These are phyloP conservation scores for Ailurus styani DNA, from an alignment of 2,113 vertebrate genomes.

Conservation along the genomic window DNA sequence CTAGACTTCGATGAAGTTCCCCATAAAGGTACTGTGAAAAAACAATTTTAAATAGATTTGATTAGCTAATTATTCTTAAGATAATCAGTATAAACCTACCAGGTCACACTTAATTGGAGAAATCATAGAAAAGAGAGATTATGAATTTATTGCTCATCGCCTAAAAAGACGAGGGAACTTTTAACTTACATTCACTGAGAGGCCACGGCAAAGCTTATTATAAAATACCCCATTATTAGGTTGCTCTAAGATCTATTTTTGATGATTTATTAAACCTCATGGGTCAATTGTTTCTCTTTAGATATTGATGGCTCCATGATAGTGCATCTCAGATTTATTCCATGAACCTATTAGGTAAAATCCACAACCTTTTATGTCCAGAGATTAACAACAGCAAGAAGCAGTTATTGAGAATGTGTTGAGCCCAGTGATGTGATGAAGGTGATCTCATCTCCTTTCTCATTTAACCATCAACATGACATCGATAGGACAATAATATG, in stretches of 20 bases:
- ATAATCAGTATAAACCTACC: background rate
- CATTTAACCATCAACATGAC: background rate
- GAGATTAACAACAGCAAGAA: background rate
- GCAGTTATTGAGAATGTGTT: background rate
- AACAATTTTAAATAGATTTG: background rate
- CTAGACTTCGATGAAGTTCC: background rate
- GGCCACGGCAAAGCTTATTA: background rate
- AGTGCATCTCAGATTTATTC: background rate
- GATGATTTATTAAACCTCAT: conserved; percentile 5
- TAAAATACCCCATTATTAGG: background rate
- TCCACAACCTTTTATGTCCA: background rate
- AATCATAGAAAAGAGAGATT: background rate
- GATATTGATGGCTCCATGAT: background rate
- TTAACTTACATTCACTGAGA: background rate
- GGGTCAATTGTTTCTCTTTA: background rate
- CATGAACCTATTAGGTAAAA: background rate
- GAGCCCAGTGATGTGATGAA: background rate
- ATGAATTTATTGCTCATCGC: background rate
- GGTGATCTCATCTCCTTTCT: background rate
- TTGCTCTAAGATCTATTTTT: conserved; percentile 11
- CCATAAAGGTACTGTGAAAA: background rate
- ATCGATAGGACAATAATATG: no score
- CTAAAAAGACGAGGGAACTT: background rate
- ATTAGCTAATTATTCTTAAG: background rate
- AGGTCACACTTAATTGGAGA: background rate